These are phyloP conservation scores for Thereva unica DNA, from an alignment of 2,888 invertebrate species.

Conservation along the genomic window DNA sequence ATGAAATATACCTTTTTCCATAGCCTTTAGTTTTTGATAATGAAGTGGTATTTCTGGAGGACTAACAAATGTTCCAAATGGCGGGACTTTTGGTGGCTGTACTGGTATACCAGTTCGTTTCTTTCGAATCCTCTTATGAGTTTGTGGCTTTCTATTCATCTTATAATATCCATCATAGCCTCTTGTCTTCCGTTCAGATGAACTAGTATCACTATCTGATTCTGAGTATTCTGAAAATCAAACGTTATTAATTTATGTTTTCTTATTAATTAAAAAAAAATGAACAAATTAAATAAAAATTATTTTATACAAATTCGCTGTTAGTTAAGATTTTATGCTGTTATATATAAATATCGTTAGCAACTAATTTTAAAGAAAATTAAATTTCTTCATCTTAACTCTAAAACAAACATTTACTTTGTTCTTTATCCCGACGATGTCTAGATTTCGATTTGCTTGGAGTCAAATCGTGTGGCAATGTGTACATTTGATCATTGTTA, in stretches of 20 bases:
- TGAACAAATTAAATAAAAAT: too few species aligned
- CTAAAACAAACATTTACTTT: slow-evolving; percentile 60
- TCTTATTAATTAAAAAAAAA: background rate
- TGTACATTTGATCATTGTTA: slow-evolving; percentile 63
- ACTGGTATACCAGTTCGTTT: slow-evolving; percentile 81
- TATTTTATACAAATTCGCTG: too few species aligned
- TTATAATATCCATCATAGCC: slow-evolving; percentile 67
- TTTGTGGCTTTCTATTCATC: slow-evolving; percentile 69
- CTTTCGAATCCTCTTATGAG: slow-evolving; percentile 73
- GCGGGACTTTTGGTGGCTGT: slow-evolving; percentile 80
- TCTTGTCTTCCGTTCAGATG: slow-evolving; percentile 62
- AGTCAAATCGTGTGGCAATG: slow-evolving; percentile 68
- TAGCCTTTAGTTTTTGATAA: slow-evolving; percentile 59
- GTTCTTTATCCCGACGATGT: slow-evolving; percentile 68
- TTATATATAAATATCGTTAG: slow-evolving; percentile 32
- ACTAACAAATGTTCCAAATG: slow-evolving; percentile 69
- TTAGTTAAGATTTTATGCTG: slow-evolving; percentile 18
- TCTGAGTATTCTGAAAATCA: slow-evolving; percentile 74
- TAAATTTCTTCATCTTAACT: slow-evolving; percentile 1
- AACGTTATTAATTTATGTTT: background rate
- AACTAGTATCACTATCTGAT: slow-evolving; percentile 80
- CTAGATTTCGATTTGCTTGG: slow-evolving; percentile 64
- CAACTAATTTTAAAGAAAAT: slow-evolving; percentile 15
- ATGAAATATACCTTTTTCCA: slow-evolving; percentile 54
- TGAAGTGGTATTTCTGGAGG: slow-evolving; percentile 67